Conservation (phyloP, 2,797 vertebrate genomes). For the Mus spretus region DNA sequence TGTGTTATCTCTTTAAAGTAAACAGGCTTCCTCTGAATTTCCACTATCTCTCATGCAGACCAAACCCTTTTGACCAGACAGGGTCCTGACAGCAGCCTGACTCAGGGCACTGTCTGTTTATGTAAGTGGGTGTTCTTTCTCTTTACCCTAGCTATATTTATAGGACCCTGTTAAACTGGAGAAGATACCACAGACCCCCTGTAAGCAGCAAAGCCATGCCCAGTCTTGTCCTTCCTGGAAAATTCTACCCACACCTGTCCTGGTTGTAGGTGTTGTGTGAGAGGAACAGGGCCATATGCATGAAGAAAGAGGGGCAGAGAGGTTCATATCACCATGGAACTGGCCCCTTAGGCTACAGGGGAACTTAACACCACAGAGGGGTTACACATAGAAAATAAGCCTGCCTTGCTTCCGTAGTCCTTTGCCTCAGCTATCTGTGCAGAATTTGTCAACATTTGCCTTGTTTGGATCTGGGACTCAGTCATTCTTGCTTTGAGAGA, state of each 20-base stretch:
- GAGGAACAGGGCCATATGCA: background rate
- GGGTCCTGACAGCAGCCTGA: background rate
- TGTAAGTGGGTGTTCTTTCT: background rate
- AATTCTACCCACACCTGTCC: background rate
- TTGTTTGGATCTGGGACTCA: background rate
- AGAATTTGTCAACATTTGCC: too few species aligned
- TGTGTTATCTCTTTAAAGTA: background rate
- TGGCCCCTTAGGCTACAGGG: background rate
- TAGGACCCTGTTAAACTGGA: background rate
- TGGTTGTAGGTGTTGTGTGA: background rate
- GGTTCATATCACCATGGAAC: background rate
- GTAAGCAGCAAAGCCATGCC: background rate
- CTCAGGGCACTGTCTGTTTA: background rate
- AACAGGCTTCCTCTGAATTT: background rate
- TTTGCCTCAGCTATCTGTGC: background rate
- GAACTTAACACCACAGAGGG: background rate
- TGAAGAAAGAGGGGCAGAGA: background rate
- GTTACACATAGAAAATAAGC: background rate
- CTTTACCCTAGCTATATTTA: background rate
- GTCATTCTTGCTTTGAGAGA: background rate
- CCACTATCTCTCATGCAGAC: background rate
- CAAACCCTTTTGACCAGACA: background rate
- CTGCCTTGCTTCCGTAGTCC: background rate
- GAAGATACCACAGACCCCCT: too few species aligned
- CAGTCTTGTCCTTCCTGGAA: background rate